Evolutionary conservation across 2,888 invertebrate species (phyloP).

Genomic region (Carterocephalus palaemon): DNA sequence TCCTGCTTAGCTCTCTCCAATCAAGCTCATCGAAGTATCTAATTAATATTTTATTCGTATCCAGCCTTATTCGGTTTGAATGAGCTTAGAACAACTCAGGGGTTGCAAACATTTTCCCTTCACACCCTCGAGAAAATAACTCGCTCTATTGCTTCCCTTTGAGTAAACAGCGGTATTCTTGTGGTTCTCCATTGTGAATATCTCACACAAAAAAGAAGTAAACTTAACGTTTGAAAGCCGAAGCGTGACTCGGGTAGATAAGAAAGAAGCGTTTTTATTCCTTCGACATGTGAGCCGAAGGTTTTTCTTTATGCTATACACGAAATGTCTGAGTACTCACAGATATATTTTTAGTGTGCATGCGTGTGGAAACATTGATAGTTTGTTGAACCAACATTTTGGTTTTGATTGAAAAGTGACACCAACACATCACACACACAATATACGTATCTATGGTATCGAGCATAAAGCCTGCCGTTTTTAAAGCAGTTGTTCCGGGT

Average conservation of each 20-base stretch:
- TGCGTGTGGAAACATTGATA: background rate
- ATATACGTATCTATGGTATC: too few relatives aligned
- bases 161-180: constrained; percentile 14
- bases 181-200: constrained; percentile 22
- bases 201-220: constrained; percentile 21
- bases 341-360: background rate
- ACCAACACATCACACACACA: too few relatives aligned
- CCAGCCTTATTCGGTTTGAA: too few relatives aligned
- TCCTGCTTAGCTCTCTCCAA: too few relatives aligned
- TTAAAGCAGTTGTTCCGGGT: too few relatives aligned
- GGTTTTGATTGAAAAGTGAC: too few relatives aligned
- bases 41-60: too few relatives aligned
- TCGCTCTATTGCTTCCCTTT: constrained; percentile 10
- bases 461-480: too few relatives aligned
- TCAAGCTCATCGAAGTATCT: too few relatives aligned
- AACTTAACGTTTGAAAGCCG: constrained; percentile 19
- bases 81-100: too few relatives aligned
- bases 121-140: constrained; percentile 10
- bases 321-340: constrained; percentile 7
- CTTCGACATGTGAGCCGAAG: constrained; percentile 7
- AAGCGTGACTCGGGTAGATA: constrained; percentile 24
- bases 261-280: constrained; percentile 10
- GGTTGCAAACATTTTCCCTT: constrained; percentile 13
- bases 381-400: too few relatives aligned
- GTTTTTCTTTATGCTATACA: constrained; percentile 1